Evolutionary conservation across 2,797 vertebrate species (phyloP), one percentile per base, ranked within the genome.

Genomic region (Dendrocincla fuliginosa): DNA sequence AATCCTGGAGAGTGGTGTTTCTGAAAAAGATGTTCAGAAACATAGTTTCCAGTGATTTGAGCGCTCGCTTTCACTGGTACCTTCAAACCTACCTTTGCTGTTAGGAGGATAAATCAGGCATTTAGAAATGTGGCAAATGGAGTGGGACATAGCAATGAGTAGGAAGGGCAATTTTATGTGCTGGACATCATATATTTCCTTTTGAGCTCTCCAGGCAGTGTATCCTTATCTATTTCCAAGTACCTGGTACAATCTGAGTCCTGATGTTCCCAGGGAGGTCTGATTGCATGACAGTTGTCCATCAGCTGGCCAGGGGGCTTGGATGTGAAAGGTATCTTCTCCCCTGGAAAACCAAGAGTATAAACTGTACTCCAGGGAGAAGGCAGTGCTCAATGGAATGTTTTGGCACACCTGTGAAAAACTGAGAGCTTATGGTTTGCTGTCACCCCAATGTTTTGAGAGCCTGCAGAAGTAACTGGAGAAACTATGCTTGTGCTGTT

Each of bases 21-120:
- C 73, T 87, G 68, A 91, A 95, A 94, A 76, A 57, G 57, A 35
- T 82, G 35, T 59, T 86, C 47, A 77, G 78, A 87, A 93, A 64
- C 35, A 76, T 10, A 24, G 0, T 74, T 94, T 80, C 79, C 87
- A 87, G 65, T 24, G 32, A 74, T 59, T 30, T 64, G 53, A 87
- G 35, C 64, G 6, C 68, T 93, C 33, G 24, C n/a, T 87, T 77
- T 24, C 68, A 23, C 33, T 39, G 61, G 70, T 57, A 68, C 64
- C 65, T 89, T 74, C 61, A 70, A 82, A 68, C 11, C 24, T 32
- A 68, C 77, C 32, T 86, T 57, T 59, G 65, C 69, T 81, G 20
- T 23, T 27, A 19, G 41, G 30, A 61, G 53, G 35, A 81, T 57
- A 81, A 84, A 84, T 60, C 37, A 50, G 41, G 11, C 35, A n/a